These are phyloP conservation scores for Mellilla xanthometata DNA, from an alignment of 2,888 invertebrate genomes.

Conservation along the genomic window DNA sequence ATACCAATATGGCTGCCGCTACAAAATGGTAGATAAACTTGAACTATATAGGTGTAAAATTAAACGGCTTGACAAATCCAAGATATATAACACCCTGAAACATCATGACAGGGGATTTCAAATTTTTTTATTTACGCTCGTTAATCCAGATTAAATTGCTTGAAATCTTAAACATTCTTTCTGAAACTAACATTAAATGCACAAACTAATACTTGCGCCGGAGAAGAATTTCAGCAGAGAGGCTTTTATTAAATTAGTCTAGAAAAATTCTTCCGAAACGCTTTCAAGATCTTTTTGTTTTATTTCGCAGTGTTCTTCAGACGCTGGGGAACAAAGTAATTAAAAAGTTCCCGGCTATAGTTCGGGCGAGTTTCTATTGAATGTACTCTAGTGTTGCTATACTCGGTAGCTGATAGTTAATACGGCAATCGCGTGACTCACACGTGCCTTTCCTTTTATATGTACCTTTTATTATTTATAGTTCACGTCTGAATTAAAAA, in stretches of 20 bases:
- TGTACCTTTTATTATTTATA: slow-evolving; percentile 44
- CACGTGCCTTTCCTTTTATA: slow-evolving; percentile 43
- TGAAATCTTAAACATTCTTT: background rate
- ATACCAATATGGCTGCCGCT: too few relatives aligned
- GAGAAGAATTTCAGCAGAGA: slow-evolving; percentile 26
- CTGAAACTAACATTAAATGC: slow-evolving; percentile 7
- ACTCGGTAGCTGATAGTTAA: slow-evolving; percentile 25
- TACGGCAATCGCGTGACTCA: slow-evolving; percentile 25
- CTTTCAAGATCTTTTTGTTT: slow-evolving; percentile 42
- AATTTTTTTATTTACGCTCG: too few relatives aligned
- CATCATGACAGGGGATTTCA: too few relatives aligned
- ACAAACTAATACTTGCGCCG: slow-evolving; percentile 21
- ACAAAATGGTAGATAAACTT: too few relatives aligned
- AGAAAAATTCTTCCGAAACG: slow-evolving; percentile 38
- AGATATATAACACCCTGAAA: too few relatives aligned
- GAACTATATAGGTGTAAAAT: too few relatives aligned
- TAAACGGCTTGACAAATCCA: too few relatives aligned
- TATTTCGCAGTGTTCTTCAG: slow-evolving; percentile 41
- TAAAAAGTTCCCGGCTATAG: slow-evolving; percentile 54
- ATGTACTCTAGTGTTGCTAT: slow-evolving; percentile 20
- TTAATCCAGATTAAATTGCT: background rate
- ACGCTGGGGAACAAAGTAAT: slow-evolving; percentile 56
- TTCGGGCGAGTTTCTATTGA: slow-evolving; percentile 43
- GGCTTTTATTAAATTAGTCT: slow-evolving; percentile 32
- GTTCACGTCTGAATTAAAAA: slow-evolving; percentile 44